These are phyloP conservation scores for Lycaena phlaeas DNA, from an alignment of 2,888 invertebrate genomes.

Conservation along the genomic window DNA sequence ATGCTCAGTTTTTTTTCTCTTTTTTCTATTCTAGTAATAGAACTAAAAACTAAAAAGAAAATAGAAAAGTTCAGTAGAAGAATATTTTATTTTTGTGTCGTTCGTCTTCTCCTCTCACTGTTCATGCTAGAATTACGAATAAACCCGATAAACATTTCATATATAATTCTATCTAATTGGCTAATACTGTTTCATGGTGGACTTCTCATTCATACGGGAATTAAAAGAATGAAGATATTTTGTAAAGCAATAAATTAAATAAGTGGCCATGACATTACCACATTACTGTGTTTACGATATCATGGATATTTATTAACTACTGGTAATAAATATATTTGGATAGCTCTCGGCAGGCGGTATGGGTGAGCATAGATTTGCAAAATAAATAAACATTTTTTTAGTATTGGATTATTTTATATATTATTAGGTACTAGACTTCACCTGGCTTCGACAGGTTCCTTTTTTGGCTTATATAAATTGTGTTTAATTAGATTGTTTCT, in stretches of 20 bases:
- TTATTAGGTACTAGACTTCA: neutral
- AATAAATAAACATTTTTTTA: neutral
- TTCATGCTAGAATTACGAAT: neutral
- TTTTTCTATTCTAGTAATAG: no score
- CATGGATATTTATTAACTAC: slow-evolving; percentile 7
- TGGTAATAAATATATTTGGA: slow-evolving; percentile 17
- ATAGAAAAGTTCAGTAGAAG: no score
- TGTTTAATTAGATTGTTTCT: no score
- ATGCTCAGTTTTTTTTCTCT: no score
- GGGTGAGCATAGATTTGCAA: slow-evolving; percentile 7
- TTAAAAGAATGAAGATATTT: slow-evolving; percentile 21
- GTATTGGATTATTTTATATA: neutral
- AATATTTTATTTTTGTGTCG: no score
- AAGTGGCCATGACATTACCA: slow-evolving; percentile 18
- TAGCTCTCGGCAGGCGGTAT: slow-evolving; percentile 14
- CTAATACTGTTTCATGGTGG: neutral
- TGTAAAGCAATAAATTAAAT: slow-evolving; percentile 21
- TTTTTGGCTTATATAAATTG: no score
- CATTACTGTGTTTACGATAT: slow-evolving; percentile 5
- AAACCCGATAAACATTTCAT: no score
- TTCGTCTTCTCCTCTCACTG: no score
- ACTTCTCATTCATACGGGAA: neutral
- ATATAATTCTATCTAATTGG: no score
- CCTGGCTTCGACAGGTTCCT: no score
- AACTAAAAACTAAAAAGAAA: no score